Conservation (phyloP, 2,113 vertebrate species). For the Pseudopipra pipra region DNA sequence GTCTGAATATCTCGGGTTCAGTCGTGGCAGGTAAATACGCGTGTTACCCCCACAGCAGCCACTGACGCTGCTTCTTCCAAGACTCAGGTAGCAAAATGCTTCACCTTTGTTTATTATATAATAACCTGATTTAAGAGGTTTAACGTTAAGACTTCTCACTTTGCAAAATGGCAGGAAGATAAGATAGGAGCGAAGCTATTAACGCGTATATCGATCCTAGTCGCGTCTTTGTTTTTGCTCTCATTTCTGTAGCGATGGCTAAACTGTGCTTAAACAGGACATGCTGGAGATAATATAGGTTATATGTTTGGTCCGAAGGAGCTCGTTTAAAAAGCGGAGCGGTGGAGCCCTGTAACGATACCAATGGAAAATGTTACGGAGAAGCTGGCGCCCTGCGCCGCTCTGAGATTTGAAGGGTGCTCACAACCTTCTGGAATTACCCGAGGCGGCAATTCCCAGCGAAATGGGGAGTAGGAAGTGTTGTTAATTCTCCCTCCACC, state of each 20-base stretch:
- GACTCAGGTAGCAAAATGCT: slow-evolving; percentile 27
- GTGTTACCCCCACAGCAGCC: background rate
- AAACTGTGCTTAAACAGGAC: slow-evolving; percentile 37
- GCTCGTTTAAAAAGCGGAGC: background rate
- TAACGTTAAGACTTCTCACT: slow-evolving; percentile 27
- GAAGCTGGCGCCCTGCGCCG: background rate
- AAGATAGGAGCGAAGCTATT: slow-evolving; percentile 54
- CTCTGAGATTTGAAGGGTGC: background rate
- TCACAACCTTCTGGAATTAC: slow-evolving; percentile 14
- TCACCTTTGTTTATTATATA: slow-evolving; percentile 38
- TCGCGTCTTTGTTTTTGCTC: slow-evolving; percentile 6
- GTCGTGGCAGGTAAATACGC: slow-evolving; percentile 75
- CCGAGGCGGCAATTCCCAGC: background rate
- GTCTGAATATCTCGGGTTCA: slow-evolving; percentile 55
- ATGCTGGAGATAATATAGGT: background rate
- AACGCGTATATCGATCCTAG: background rate
- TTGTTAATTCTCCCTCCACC: background rate
- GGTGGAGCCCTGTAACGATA: background rate
- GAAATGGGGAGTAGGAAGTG: background rate
- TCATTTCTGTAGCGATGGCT: background rate
- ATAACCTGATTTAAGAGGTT: slow-evolving; percentile 21
- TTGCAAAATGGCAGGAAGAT: slow-evolving; percentile 45
- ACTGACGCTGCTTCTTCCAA: background rate
- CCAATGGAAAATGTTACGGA: background rate
- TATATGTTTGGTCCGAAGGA: background rate